Evolutionary conservation across 2,797 vertebrate genomes (phyloP), one percentile per base, ranked within the genome.

Genomic region (Parauchenoglanis punctatus): DNA sequence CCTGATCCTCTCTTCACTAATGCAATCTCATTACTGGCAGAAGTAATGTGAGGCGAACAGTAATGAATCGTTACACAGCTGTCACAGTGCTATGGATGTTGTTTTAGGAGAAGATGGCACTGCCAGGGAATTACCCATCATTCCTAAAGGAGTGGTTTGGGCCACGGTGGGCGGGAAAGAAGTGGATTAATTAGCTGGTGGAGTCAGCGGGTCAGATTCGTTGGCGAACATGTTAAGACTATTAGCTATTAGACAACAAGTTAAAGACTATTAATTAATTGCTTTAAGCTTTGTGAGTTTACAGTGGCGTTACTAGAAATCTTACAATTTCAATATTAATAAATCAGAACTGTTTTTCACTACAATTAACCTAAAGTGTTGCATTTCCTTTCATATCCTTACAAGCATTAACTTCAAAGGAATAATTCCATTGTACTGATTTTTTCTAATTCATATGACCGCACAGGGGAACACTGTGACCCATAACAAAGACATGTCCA

Each of bases 11-110:
- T 67, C 73, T 86, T 84, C 85, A 8, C 72, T 92, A 90, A 92
- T 88, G 84, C 88, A 91, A 90, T 90, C 89, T 91, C 90, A 91
- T 92, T 90, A 91, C 83, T 49, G 76, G 58, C 68, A 70, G 83
- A 63, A 89, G 88, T 82, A 85, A 87, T 87, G 87, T 90, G 88
- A 68, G 25, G 56, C 28, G 72, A 73, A 70, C 72, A 52, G 77
- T 89, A 87, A 87, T 90, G 76, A 89, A 87, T 86, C 61, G 40
- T 77, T 80, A 80, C 63, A 23, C 63, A 44, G 61, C 67, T 63
- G 84, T 84, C 80, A 65, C 65, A 82, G 61, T 76, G 63, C 75
- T 85, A 85, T 65, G 86, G 44, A 67, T 46, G 78, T 63, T 73
- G 63, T 44, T 85, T 86, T 83, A 67, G 65, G 59, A 86, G 77